These are phyloP conservation scores for Chelon auratus DNA, from an alignment of 2,797 vertebrate species.

Conservation along the genomic window DNA sequence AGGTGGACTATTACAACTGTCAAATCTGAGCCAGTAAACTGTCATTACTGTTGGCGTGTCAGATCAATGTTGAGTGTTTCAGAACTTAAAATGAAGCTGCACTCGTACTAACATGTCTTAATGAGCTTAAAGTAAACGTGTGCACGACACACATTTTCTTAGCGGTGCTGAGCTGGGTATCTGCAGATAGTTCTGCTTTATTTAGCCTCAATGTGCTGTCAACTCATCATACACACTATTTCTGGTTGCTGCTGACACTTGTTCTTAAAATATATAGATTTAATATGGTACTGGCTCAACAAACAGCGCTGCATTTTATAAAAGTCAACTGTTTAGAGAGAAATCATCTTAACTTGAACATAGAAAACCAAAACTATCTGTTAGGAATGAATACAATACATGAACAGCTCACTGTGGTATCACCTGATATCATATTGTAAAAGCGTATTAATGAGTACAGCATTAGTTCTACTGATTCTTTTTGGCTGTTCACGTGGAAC, in stretches of 20 bases:
- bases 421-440: not conserved
- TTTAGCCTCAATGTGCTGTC: slow-evolving; percentile 2
- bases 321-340: not conserved
- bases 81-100: slow-evolving; percentile 39
- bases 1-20: slow-evolving; percentile 21
- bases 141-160: not conserved
- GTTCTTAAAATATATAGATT: not conserved
- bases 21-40: slow-evolving; percentile 48
- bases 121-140: slow-evolving; percentile 31
- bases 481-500: slow-evolving; percentile 1
- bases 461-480: not conserved
- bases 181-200: not conserved
- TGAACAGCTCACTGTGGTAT: not conserved
- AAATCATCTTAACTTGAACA: not conserved
- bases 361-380: not conserved
- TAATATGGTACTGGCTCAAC: slow-evolving; percentile 1
- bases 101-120: slow-evolving; percentile 75
- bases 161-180: not conserved
- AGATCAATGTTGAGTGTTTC: slow-evolving; percentile 18
- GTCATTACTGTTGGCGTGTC: slow-evolving; percentile 3
- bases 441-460: not conserved
- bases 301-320: not conserved
- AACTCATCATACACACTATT: slow-evolving; percentile 1
- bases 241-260: not conserved
- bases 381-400: not conserved